Base-by-base conservation (phyloP, 92 coral and sea anemone species). In the Paramuricea clavata region DNA sequence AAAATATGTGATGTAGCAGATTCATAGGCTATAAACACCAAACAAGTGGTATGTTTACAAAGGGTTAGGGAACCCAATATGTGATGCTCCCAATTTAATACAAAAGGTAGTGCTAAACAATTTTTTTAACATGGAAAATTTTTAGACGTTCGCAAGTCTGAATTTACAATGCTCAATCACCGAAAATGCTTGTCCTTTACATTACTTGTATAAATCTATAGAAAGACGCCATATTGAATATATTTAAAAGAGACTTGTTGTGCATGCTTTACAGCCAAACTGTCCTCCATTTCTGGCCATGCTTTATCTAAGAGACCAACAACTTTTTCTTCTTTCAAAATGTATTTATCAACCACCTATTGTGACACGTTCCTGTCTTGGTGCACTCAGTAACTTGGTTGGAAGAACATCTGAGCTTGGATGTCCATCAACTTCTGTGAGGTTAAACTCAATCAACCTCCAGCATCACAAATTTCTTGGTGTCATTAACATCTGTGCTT, bases 151-250 rank as follows among this genome's bases (percentile, higher is more conserved):
- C 64, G 64, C 64, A 56, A 17, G 4, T 56, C 64, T 3, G 64
- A 56, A 56, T 56, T 56, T 56, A 56, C 64, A 56, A 56, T 56
- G 2, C 5, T 56, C 3, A 2, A 56, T 56, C 3, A 56, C 64
- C 64, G 64, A 56, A 56, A 56, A 56, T 56, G 64, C n/a, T 56
- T 56, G 64, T 56, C 12, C 64, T 56, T 56, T 56, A 56, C 26
- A 56, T 56, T 56, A 2, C 64, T 23, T 11, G 3, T 17, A 56
- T 17, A 56, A 56, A 56, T 56, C 64, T 56, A 56, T 56, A 17
- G 64, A 56, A 56, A 23, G 64, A 56, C 64, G 64, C 64, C 64
- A 56, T 56, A 56, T 56, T 56, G 64, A 56, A 56, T 56, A 2
- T 17, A 56, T 56, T 56, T 2, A 56, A 56, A 56, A 56, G 64